phyloP scores from a whole-genome alignment of 2,797 vertebrate genomes.

The Periophthalmus magnuspinnatus region DNA sequence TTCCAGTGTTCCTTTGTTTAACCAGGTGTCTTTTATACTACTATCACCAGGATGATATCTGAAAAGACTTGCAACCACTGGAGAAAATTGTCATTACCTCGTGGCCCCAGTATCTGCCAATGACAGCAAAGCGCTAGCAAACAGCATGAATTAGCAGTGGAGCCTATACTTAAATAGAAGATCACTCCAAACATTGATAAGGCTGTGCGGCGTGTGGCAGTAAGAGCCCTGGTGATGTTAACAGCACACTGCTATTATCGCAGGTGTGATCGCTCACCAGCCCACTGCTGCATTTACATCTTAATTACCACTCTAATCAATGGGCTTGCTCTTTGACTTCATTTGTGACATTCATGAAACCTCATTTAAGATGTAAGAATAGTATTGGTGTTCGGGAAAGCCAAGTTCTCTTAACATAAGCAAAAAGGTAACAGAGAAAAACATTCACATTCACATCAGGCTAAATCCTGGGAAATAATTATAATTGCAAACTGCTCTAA shows the following conservation, averaged over 20 bases:
- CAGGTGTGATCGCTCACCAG: conserved; percentile 76
- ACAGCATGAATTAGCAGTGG: conserved; percentile 53
- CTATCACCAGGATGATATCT: conserved; percentile 34
- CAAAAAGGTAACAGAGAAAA: conserved; percentile 50
- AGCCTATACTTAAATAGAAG: conserved; percentile 70
- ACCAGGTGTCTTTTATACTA: conserved; percentile 56
- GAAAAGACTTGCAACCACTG: conserved; percentile 44
- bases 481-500: conserved; percentile 59
- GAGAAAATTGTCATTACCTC: conserved; percentile 52
- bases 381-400: conserved; percentile 57
- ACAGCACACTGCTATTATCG: conserved; percentile 72
- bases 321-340: conserved; percentile 72
- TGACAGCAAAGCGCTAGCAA: conserved; percentile 45
- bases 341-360: conserved; percentile 71
- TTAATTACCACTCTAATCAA: conserved; percentile 80
- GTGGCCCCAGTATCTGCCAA: conserved; percentile 41
- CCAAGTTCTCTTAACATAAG: conserved; percentile 40
- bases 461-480: conserved; percentile 54
- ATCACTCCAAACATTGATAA: conserved; percentile 72
- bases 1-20: conserved; percentile 57
- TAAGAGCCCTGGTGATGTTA: conserved; percentile 70
- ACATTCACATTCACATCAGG: conserved; percentile 19
- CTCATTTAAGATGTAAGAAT: conserved; percentile 68
- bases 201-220: conserved; percentile 51
- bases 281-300: conserved; percentile 77